These are phyloP conservation scores for Chrysopilus asiliformis DNA, from an alignment of 2,888 invertebrate species.

Conservation along the genomic window DNA sequence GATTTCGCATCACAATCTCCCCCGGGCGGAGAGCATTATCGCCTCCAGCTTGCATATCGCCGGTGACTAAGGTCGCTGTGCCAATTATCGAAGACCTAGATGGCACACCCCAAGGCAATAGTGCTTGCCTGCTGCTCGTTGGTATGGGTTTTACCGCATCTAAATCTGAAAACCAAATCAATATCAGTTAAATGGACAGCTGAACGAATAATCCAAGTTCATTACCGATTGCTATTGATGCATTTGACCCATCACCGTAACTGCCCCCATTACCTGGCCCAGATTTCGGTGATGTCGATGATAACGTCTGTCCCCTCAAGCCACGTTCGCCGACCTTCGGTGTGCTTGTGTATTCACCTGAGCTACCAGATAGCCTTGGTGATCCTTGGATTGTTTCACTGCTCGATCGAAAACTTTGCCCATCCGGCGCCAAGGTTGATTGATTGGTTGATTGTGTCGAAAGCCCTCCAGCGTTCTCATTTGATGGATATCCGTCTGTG, in stretches of 20 bases:
- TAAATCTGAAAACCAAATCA: conserved; percentile 6
- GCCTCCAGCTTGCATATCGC: conserved; percentile 33
- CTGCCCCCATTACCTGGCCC: conserved; percentile 9
- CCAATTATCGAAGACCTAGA: conserved; percentile 33
- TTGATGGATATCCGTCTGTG: no score
- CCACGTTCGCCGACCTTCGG: conserved; percentile 11
- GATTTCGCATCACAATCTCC: conserved; percentile 88
- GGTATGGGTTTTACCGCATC: conserved; percentile 19
- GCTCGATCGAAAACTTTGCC: conserved; percentile 9
- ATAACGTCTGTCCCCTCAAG: conserved; percentile 11
- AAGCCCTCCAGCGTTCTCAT: no score
- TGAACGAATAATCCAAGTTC: neutral
- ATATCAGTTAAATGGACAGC: no score
- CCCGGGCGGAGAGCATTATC: conserved; percentile 71
- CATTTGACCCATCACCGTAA: conserved; percentile 7
- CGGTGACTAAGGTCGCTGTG: conserved; percentile 24
- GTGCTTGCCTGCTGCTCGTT: conserved; percentile 39
- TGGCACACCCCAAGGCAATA: conserved; percentile 69
- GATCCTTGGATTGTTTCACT: conserved; percentile 15
- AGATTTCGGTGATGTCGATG: conserved; percentile 10
- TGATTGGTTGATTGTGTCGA: no score
- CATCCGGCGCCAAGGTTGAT: conserved; percentile 24
- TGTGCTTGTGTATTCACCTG: conserved; percentile 2
- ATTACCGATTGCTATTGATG: conserved; percentile 6
- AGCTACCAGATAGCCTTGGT: conserved; percentile 9